Percentiles rank a stretch among this genome's conserved stretches.
Evolutionary conservation across 2,797 vertebrate species (phyloP).

Genomic region (Rhinichthys osculus): DNA sequence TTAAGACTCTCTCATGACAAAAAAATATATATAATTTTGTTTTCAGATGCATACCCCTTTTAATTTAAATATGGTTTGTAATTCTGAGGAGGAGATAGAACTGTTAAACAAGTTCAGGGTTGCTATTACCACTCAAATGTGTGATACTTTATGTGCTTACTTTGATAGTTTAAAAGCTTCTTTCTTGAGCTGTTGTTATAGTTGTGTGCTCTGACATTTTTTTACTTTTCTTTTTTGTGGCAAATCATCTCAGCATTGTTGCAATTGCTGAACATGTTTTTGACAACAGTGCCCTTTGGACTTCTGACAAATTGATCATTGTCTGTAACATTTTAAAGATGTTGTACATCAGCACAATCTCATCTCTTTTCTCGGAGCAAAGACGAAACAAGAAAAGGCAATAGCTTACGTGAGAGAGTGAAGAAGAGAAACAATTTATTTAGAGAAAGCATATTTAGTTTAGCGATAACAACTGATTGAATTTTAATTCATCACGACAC

Average conservation of each 20-base stretch:
- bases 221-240: not conserved
- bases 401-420: constrained; percentile 22
- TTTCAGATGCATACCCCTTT: no score
- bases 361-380: constrained; percentile 21
- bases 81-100: not conserved
- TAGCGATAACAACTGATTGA: not conserved
- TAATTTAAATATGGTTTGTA: not conserved
- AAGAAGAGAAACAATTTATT: constrained; percentile 3
- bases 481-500: not conserved
- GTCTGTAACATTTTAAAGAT: constrained; percentile 17
- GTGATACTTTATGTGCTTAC: constrained; percentile 3
- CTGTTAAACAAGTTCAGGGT: not conserved
- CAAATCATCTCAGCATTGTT: constrained; percentile 16
- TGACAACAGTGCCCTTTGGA: not conserved
- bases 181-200: not conserved
- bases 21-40: no score
- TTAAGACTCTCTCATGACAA: not conserved
- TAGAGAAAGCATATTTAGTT: not conserved
- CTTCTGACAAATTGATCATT: constrained; percentile 10
- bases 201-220: not conserved
- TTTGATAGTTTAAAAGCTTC: not conserved
- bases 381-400: not conserved
- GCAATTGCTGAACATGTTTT: not conserved
- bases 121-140: not conserved
- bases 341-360: constrained; percentile 5